Conservation (phyloP, 2,797 vertebrate genomes). For the Semaprochilodus insignis region DNA sequence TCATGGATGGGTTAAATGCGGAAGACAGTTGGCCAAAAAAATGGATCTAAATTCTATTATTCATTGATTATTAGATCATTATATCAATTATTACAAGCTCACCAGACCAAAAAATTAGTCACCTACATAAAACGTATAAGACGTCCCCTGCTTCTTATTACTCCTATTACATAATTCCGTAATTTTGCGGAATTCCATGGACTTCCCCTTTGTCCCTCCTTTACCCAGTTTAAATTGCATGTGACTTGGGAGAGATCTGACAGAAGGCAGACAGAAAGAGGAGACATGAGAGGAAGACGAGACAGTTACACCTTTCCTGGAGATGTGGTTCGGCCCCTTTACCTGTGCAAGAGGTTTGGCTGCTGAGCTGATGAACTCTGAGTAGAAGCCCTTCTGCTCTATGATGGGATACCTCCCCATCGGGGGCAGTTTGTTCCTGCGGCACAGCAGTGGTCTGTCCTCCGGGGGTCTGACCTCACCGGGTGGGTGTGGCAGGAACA, state of each 20-base stretch:
- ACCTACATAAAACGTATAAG: no score
- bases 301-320: not conserved
- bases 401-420: slow-evolving; percentile 64
- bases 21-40: no score
- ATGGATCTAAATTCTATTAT: no score
- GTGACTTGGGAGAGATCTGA: not conserved
- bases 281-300: not conserved
- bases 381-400: slow-evolving; percentile 75
- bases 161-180: no score
- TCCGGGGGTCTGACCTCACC: slow-evolving; percentile 43
- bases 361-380: slow-evolving; percentile 71
- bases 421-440: slow-evolving; percentile 46
- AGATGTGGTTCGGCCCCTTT: slow-evolving; percentile 24
- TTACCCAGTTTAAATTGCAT: no score
- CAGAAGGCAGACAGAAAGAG: not conserved
- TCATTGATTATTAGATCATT: no score
- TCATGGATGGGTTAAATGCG: no score
- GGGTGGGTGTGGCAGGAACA: slow-evolving; percentile 61
- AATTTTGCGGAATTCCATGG: no score
- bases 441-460: slow-evolving; percentile 10
- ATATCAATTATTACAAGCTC: no score
- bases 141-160: no score
- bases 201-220: no score
- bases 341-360: slow-evolving; percentile 70
- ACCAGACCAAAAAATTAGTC: no score